Evolutionary conservation across 2,888 invertebrate species (phyloP).

Genomic region (Callosobruchus maculatus): DNA sequence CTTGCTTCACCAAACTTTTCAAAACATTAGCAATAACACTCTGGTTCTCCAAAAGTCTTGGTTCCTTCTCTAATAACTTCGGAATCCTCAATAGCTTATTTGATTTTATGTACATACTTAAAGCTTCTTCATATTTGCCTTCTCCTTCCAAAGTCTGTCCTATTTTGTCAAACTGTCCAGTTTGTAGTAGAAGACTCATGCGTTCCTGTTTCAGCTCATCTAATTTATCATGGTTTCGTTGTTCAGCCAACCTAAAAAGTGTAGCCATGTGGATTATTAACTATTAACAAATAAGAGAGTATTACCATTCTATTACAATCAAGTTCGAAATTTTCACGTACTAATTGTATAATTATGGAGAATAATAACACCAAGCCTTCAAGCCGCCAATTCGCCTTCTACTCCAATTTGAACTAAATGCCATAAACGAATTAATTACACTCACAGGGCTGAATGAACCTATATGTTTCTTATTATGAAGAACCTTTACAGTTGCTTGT

Average conservation of each 20-base stretch:
- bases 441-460: too few relatives aligned
- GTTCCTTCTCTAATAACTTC: conserved; percentile 61
- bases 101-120: conserved; percentile 83
- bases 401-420: too few relatives aligned
- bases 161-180: conserved; percentile 80
- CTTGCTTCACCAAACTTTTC: conserved; percentile 56
- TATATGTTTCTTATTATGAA: too few relatives aligned
- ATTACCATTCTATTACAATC: too few relatives aligned
- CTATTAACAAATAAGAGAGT: too few relatives aligned
- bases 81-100: conserved; percentile 86
- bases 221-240: conserved; percentile 65
- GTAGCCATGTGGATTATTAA: too few relatives aligned
- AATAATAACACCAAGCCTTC: too few relatives aligned
- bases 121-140: conserved; percentile 78
- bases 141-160: conserved; percentile 76
- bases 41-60: conserved; percentile 70
- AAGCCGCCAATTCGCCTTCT: too few relatives aligned
- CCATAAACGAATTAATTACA: too few relatives aligned
- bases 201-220: conserved; percentile 70
- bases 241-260: conserved; percentile 62
- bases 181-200: conserved; percentile 75
- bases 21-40: conserved; percentile 62
- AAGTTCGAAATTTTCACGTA: too few relatives aligned
- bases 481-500: too few relatives aligned
- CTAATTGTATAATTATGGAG: too few relatives aligned